Evolutionary conservation across 37 sponge, comb jelly and placozoan genomes (phyloP).

Genomic region (Cladorhizidae sp.): DNA sequence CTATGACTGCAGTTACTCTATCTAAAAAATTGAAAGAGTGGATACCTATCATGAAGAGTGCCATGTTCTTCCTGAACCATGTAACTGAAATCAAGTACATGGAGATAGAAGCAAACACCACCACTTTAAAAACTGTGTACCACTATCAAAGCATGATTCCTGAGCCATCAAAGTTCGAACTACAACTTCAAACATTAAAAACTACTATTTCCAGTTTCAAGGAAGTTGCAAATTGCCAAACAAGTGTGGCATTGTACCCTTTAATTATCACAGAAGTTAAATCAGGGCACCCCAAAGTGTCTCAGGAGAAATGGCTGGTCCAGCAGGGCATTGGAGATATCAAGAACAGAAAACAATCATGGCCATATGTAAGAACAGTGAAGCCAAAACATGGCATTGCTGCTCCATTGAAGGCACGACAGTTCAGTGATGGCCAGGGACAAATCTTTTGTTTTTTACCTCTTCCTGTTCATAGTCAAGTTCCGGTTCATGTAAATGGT

Average conservation of each 20-base stretch:
- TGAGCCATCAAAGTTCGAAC: neutral
- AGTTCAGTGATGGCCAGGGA: neutral
- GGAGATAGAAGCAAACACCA: conserved; percentile 21
- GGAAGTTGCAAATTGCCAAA: neutral
- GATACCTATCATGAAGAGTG: conserved; percentile 35
- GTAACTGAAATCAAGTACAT: conserved; percentile 41
- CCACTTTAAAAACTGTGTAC: neutral
- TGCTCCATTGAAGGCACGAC: conserved; percentile 21
- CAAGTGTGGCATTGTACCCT: conserved; percentile 10
- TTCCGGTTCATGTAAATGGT: conserved; percentile 82
- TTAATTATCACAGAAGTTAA: conserved; percentile 7
- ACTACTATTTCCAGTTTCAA: neutral
- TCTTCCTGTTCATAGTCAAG: conserved; percentile 33
- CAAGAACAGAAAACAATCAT: conserved; percentile 1
- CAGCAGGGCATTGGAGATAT: conserved; percentile 71
- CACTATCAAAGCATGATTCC: neutral
- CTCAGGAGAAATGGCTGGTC: conserved; percentile 51
- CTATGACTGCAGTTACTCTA: conserved; percentile 19
- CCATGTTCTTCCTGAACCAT: conserved; percentile 59
- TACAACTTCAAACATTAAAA: neutral
- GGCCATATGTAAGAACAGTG: conserved; percentile 29
- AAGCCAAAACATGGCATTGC: conserved; percentile 71
- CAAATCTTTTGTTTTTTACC: conserved; percentile 74
- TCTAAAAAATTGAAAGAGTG: conserved; percentile 15
- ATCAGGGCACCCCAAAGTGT: no score